Evolutionary conservation across 1,140 invertebrate genomes (phyloP), one percentile per base, ranked within the genome.

Genomic region (Mercenaria mercenaria): DNA sequence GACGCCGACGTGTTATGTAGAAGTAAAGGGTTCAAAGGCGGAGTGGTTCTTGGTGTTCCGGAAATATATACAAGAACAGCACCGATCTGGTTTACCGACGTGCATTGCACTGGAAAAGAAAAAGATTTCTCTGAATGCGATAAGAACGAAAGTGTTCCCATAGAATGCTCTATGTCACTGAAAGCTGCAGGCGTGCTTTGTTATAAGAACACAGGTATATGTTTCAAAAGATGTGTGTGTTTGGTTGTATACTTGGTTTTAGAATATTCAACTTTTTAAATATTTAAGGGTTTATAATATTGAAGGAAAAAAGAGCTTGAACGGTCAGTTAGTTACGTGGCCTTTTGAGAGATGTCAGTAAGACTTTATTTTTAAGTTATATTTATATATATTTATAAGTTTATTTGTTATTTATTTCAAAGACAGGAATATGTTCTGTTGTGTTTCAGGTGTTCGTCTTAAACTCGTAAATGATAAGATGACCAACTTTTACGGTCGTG

Each of bases 401-500:
- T n/a, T n/a, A n/a, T n/a, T n/a, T n/a, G n/a, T n/a, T n/a, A n/a
- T n/a, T n/a, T n/a, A n/a, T n/a, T n/a, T n/a, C n/a, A n/a, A n/a
- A n/a, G n/a, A n/a, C n/a, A n/a, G n/a, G n/a, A n/a, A n/a, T n/a
- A n/a, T n/a, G n/a, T n/a, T n/a, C n/a, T n/a, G n/a, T n/a, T 47
- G 43, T 29, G 1, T 56, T 56, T n/a, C 43, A 67, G 86, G 50
- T 13, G 43, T 50, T n/a, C 52, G 50, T 26, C 56, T 88, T 29
- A 39, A 79, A 59, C 76, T 90, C 0, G 56, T 52, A 0, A 90
- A 90, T 43, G 43, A 77, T 18, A 50, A 85, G 43, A 29, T 26
- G 26, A 34, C 59, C 3, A 61, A 84, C 11, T 89, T 90, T 43
- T 92, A 91, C 83, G 98, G 98, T 26, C 96, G 97, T 77, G 93